Percentiles rank a stretch among this genome's conserved stretches.
Conservation (phyloP, 2,888 invertebrate genomes). For the Nemotelus nigrinus region DNA sequence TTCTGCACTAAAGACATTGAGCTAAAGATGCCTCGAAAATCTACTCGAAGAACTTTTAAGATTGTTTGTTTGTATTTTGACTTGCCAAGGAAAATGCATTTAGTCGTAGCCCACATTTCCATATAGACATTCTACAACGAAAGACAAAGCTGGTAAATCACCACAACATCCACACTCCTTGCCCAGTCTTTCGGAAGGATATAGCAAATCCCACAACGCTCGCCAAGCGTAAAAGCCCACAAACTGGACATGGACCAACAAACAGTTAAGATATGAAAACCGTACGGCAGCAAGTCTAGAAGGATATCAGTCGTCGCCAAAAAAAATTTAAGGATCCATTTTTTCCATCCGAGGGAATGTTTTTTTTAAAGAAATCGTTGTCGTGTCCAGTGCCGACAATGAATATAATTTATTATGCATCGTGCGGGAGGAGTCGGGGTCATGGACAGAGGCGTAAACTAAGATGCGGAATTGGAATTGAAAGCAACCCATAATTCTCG, state of each 20-base stretch:
- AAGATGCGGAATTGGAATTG: conserved; percentile 26
- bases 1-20: conserved; percentile 51
- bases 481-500: conserved; percentile 31
- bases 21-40: conserved; percentile 3
- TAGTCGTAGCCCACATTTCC: conserved; percentile 31
- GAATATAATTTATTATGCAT: conserved; percentile 39
- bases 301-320: conserved; percentile 36
- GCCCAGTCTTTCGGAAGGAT: no score
- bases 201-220: neutral
- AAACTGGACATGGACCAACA: conserved; percentile 41
- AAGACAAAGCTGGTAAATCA: no score
- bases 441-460: conserved; percentile 19
- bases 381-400: conserved; percentile 31
- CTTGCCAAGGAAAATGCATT: conserved; percentile 40
- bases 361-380: conserved; percentile 36
- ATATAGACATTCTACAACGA: conserved; percentile 26
- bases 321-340: conserved; percentile 34
- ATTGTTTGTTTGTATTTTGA: neutral
- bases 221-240: conserved; percentile 18
- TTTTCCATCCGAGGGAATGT: conserved; percentile 15
- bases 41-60: neutral
- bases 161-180: no score
- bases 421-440: neutral
- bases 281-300: conserved; percentile 16
- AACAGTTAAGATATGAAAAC: conserved; percentile 9